Evolutionary conservation across 2,797 vertebrate genomes (phyloP).

Genomic region (Choloepus didactylus): DNA sequence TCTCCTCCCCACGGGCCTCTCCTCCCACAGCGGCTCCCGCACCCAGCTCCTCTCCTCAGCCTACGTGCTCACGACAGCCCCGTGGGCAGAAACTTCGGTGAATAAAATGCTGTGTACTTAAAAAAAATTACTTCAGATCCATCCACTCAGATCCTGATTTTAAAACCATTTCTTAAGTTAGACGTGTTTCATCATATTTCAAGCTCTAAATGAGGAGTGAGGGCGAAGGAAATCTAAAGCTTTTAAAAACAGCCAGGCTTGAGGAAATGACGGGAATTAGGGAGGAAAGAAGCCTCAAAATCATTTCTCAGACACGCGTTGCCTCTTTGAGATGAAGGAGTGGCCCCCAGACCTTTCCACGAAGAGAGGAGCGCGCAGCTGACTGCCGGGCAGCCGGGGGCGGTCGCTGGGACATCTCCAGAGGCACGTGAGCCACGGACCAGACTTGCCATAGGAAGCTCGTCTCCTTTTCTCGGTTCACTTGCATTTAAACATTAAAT

Average conservation of each 20-base stretch:
- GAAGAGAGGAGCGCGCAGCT: neutral
- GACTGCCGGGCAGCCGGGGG: neutral
- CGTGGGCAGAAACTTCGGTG: slow-evolving; percentile 40
- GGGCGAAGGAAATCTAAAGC: slow-evolving; percentile 70
- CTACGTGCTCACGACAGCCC: neutral
- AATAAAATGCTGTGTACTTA: slow-evolving; percentile 69
- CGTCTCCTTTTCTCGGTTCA: slow-evolving; percentile 47
- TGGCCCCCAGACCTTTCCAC: slow-evolving; percentile 18
- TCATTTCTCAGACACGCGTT: slow-evolving; percentile 63
- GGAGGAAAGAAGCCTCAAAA: slow-evolving; percentile 59
- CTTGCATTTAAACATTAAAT: slow-evolving; percentile 50
- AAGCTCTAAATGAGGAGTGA: slow-evolving; percentile 71
- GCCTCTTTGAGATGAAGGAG: slow-evolving; percentile 31
- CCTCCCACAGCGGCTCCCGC: slow-evolving; percentile 37
- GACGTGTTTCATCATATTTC: slow-evolving; percentile 73
- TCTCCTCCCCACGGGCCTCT: neutral
- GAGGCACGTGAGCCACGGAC: slow-evolving; percentile 20
- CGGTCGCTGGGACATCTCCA: slow-evolving; percentile 50
- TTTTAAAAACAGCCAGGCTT: slow-evolving; percentile 73
- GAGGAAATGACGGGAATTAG: slow-evolving; percentile 71
- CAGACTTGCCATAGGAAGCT: neutral
- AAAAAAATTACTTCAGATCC: slow-evolving; percentile 49
- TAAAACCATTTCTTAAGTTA: slow-evolving; percentile 70
- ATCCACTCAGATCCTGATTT: slow-evolving; percentile 59
- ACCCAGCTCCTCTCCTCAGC: neutral